Base-by-base conservation (phyloP, 2,888 invertebrate species). In the Lottia gigantea region DNA sequence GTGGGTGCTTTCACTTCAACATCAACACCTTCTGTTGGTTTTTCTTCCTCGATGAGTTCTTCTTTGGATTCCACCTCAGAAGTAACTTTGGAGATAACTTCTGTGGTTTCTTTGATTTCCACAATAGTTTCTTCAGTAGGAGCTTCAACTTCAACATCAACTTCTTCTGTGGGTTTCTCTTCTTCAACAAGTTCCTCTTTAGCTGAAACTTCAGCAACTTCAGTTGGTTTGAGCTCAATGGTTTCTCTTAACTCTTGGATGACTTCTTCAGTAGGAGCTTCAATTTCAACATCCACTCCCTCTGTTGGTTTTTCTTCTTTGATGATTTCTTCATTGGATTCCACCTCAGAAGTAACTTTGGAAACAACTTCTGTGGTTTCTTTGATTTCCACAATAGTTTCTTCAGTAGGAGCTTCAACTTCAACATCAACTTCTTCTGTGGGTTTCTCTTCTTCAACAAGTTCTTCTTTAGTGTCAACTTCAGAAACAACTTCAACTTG, bases 161-260 rank as follows among this genome's bases (percentile, higher is more conserved):
- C 62, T 15, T 69, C 46, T 64, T 76, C 72, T 63, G 74, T 71
- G n/a, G 71, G 70, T 62, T 67, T 62, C 64, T 63, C 68, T 70
- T 75, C 76, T 67, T 76, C 73, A 25, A 75, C 67, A 70, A 72
- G 66, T 11, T 76, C 69, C 49, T 73, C 72, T 69, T 75, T 75
- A 63, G 62, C 66, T 67, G 76, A 72, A 16, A 62, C 68, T 40
- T 69, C 70, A 46, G 49, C 49, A 71, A 75, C 77, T 46, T 71
- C 67, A 61, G 65, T 64, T 45, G 65, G 62, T n/a, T 76, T 74
- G 23, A 69, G 63, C 4, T 62, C 31, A 15, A 68, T 62, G 23
- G 74, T 70, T 40, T 47, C 63, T 14, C 46, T 46, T 6, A 70
- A 69, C 49, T 75, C 71, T n/a, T 68, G 66, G 46, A 71, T 71